Evolutionary conservation across 2,888 invertebrate genomes (phyloP), one percentile per base, ranked within the genome.

Genomic region (Xylocampa areola): DNA sequence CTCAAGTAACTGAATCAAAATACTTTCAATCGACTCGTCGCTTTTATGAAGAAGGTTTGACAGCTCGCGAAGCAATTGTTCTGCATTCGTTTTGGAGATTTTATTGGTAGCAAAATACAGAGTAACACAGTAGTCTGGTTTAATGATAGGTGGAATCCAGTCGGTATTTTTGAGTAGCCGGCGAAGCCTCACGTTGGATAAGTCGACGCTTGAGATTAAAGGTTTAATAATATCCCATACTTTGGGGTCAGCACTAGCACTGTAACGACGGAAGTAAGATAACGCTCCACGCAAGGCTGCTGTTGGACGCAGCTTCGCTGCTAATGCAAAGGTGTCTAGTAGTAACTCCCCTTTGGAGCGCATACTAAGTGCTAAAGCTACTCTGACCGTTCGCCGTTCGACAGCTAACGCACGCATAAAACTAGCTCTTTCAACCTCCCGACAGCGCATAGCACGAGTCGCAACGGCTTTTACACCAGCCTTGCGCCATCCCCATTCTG

Each of bases 381-480:
- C 54, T 32, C 77, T 81, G 0, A 73, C 60, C 0, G 88, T 84
- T 2, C 78, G 77, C 4, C 68, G 74, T 71, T 82, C 83, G n/a
- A 65, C 39, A 1, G 85, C 54, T 32, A 87, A 71, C 19, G 66
- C 66, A 21, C 69, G 44, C 6, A 82, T 59, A 27, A 81, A 55
- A 0, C 37, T 41, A 4, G 80, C 74, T 11, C 80, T 47, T 17
- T 82, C 75, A 0, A 41, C 49, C 11, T 48, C 45, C 27, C 77
- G 80, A 49, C 85, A 85, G 17, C 67, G 63, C 4, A 81, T 54
- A 2, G 81, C 62, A 40, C 68, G 80, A 44, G 86, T 88, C 0
- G 85, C 81, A 1, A 88, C 62, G 11, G 84, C 80, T 60, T 88
- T 88, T 1, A 80, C 81, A 13, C 91, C 89, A 25, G 79, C 47